Base-by-base conservation (phyloP, 1,140 invertebrate genomes). In the Forficula auricularia region DNA sequence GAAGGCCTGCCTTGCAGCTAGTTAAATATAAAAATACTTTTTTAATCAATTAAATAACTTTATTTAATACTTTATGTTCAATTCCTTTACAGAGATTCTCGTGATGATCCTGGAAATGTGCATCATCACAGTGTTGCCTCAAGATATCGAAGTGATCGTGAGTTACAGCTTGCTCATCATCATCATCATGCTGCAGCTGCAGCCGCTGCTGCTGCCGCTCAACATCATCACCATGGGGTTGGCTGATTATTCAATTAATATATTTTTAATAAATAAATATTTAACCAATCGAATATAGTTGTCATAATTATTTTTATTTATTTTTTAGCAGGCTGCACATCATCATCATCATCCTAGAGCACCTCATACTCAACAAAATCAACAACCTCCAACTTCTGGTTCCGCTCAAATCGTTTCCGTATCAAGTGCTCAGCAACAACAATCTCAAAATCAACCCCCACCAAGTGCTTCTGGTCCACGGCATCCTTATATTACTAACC, bases 331-430 rank as follows among this genome's bases (percentile, higher is more conserved):
- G 22, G 16, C 39, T 19, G 41, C 15, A 18, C 40, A 45, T 35
- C 44, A 48, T 27, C 38, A 49, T 10, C 33, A 45, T 10, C 9
- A 14, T 20, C 12, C 0, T 54, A 56, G n/a, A 54, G 57, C 58
- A 38, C 56, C 62, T 39, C 58, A 63, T 54, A 60, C 57, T 27
- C 53, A 55, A 10, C 59, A 60, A 19, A 56, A 58, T 19, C 59
- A 55, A 12, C 61, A 62, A 18, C 34, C 56, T 58, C 18, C 60
- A 57, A 41, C 50, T 61, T 19, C 64, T 61, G 22, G 4, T 6
- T 10, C 4, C 4, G 4, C 4, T 4, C 22, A 27, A 27, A 27
- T 27, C 10, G 4, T 50, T 63, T 56, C 41, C 61, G 41, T 57
- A 44, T n/a, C 59, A 62, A 48, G 62, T 61, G 44, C 57, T 42